A percentile compares a stretch with the other conserved stretches of the same genome.
These are phyloP conservation scores for Ganaspis brasiliensis DNA, from an alignment of 2,888 invertebrate species.

Conservation along the genomic window DNA sequence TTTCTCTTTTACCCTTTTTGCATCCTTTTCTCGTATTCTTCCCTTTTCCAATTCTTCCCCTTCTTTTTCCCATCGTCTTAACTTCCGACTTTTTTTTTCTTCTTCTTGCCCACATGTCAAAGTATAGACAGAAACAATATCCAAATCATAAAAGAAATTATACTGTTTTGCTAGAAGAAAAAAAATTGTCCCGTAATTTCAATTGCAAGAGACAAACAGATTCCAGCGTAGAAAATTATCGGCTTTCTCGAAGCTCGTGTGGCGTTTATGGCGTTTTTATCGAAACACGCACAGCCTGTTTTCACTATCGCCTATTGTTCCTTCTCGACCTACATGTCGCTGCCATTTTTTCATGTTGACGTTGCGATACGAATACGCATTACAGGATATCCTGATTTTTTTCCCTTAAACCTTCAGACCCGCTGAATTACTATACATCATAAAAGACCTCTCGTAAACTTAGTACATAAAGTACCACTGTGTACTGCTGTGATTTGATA, in stretches of 20 bases:
- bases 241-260: constrained; percentile 56
- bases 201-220: background rate
- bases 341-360: constrained; percentile 70
- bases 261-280: constrained; percentile 67
- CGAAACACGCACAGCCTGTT: constrained; percentile 71
- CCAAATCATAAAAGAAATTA: too few relatives aligned
- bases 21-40: too few relatives aligned
- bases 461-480: constrained; percentile 11
- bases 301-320: constrained; percentile 64
- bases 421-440: constrained; percentile 20
- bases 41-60: too few relatives aligned
- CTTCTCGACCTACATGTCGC: constrained; percentile 74
- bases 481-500: background rate
- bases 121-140: too few relatives aligned
- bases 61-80: too few relatives aligned
- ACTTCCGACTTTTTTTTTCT: too few relatives aligned
- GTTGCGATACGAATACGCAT: constrained; percentile 55
- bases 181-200: too few relatives aligned
- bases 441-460: constrained; percentile 8
- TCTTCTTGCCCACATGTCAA: too few relatives aligned
- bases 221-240: constrained; percentile 52
- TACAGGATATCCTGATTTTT: constrained; percentile 19
- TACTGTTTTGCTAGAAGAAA: too few relatives aligned
- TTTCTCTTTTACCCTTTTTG: background rate
- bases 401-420: background rate